Evolutionary conservation across 2,797 vertebrate genomes (phyloP), one percentile per base, ranked within the genome.

Genomic region (Microctenopoma steveboyesi): DNA sequence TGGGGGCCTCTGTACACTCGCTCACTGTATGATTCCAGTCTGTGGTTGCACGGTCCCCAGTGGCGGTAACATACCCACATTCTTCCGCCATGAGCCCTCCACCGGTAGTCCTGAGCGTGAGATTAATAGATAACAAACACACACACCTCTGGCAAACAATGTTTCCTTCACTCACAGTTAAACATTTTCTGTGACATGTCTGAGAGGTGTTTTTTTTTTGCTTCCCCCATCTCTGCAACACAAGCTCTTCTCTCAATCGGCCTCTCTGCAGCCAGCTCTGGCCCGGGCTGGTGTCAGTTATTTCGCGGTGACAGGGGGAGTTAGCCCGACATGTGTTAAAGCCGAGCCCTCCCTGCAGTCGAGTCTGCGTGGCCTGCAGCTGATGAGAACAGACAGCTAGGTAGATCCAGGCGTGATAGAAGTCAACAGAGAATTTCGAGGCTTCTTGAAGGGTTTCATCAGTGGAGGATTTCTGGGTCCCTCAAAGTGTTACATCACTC

Each of bases 341-440:
- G 40, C 53, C 16, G 48, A 69, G 63, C 60, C 53, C 67, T 65
- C 64, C 69, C 80, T 5, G 61, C 78, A 56, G 83, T 55, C 0
- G 27, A 65, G 73, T 45, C 73, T 66, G 69, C 52, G 27, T 50
- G 28, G 56, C 77, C 73, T 56, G 64, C 74, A 18, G 82, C 81
- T 86, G 86, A 90, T 89, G 82, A 64, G 73, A 86, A 67, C 83
- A 73, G 90, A 89, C 90, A 90, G 86, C 75, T 84, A 86, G 86
- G 87, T 86, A 85, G 90, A 88, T 89, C 76, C 69, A 3, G 71
- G 13, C 52, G 2, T 1, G 83, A 86, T 86, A 75, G 73, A 64
- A 81, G 76, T 69, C 76, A 68, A 47, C 43, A 6, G 45, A 83
- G 79, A 71, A 89, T 88, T 88, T 90, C 87, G n/a, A 59, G 76